These are phyloP conservation scores for Carpatolechia fugitivella DNA, from an alignment of 2,888 invertebrate genomes.

Conservation along the genomic window DNA sequence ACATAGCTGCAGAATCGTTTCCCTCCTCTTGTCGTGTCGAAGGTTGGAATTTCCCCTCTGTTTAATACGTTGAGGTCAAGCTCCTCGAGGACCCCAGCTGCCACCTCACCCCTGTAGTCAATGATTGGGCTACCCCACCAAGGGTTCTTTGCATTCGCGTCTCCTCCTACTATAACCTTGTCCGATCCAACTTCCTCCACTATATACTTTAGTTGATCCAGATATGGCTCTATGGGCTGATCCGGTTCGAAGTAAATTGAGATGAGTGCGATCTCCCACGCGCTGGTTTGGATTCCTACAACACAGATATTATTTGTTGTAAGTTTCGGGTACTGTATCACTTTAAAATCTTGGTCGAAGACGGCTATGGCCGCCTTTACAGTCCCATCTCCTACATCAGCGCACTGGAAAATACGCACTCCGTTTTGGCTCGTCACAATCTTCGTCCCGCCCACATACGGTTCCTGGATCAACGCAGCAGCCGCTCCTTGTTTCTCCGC, in stretches of 20 bases:
- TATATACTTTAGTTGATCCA: background rate
- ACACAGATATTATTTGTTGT: background rate
- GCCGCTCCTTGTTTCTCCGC: background rate
- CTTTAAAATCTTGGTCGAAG: background rate
- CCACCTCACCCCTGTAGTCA: conserved; percentile 21
- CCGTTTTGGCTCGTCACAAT: background rate
- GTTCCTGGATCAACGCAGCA: conserved; percentile 21
- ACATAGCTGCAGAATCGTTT: background rate
- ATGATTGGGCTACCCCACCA: conserved; percentile 23
- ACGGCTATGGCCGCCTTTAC: conserved; percentile 19
- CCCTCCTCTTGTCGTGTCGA: background rate
- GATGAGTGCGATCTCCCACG: background rate
- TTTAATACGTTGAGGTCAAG: conserved; percentile 12
- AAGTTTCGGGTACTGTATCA: background rate
- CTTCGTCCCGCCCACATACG: conserved; percentile 8
- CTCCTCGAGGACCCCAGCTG: conserved; percentile 9
- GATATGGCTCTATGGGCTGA: conserved; percentile 6
- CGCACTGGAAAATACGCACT: conserved; percentile 4
- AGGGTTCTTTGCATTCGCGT: background rate
- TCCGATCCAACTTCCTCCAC: background rate
- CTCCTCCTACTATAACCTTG: background rate
- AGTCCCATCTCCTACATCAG: background rate
- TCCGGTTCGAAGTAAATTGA: conserved; percentile 4
- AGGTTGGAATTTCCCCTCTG: conserved; percentile 16
- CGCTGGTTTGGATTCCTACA: background rate